Evolutionary conservation across 2,113 vertebrate genomes (phyloP).

Genomic region (Calidris pygmaea): DNA sequence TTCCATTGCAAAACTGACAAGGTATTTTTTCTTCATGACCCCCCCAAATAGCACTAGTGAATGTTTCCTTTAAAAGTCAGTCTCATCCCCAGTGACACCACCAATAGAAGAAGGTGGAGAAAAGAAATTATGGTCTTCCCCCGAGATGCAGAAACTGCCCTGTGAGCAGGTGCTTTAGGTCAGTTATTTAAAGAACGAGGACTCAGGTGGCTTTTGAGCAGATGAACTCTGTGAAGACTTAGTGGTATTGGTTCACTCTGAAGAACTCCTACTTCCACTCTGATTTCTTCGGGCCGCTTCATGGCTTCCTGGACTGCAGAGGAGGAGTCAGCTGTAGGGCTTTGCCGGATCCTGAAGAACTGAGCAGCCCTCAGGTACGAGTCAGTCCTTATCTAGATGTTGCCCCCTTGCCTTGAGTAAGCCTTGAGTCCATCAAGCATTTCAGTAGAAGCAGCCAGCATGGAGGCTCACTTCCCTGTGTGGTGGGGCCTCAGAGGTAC

Average conservation of each 20-base stretch:
- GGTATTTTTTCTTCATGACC: not conserved
- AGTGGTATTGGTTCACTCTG: not conserved
- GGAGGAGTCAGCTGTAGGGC: not conserved
- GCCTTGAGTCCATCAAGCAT: not conserved
- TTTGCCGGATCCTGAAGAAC: not conserved
- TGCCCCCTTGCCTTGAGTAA: not conserved
- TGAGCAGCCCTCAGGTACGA: not conserved
- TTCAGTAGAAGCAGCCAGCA: not conserved
- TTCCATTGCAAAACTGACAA: conserved; percentile 42
- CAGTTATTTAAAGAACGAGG: not conserved
- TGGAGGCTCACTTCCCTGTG: not conserved
- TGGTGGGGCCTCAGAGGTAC: not conserved
- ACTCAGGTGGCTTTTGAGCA: not conserved
- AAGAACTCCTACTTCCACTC: not conserved
- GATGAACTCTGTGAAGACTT: not conserved
- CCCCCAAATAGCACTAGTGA: not conserved
- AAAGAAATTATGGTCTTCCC: not conserved
- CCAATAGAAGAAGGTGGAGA: not conserved
- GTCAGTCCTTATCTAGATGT: not conserved
- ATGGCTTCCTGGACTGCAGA: not conserved
- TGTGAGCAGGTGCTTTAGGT: not conserved
- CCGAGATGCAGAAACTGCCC: not conserved
- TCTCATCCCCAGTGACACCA: not conserved
- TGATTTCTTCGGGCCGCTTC: not conserved
- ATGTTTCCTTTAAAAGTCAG: conserved; percentile 4